Evolutionary conservation across 2,797 vertebrate species (phyloP), one percentile per base, ranked within the genome.

Genomic region (Xiphorhynchus erythropygius): DNA sequence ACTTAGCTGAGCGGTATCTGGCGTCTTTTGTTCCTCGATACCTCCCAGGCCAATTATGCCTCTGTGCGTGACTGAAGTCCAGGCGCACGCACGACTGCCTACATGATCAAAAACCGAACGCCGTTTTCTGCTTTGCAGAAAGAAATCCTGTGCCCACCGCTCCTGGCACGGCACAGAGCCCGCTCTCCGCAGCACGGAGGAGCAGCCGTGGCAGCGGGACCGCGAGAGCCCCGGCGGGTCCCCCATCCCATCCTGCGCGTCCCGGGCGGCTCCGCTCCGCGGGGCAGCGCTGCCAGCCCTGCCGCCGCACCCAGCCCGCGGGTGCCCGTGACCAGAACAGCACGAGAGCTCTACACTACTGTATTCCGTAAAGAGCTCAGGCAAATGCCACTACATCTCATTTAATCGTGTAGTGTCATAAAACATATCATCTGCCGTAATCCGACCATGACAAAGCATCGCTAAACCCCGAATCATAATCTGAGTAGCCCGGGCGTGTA

Each of bases 371-470:
- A 23, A 33, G 56, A 56, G 52, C 13, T 46, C 35, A 1, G 64
- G 64, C 74, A 52, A 46, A 46, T 35, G 76, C 60, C 53, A 19
- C 52, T 19, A 5, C 64, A 11, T 50, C 79, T 80, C 64, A 8
- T 50, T 60, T 91, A 80, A 77, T 39, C 71, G 62, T 4, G 18
- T 7, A 44, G 50, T 17, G 64, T 60, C 49, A 85, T 80, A 87
- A 87, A 79, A 89, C 28, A 23, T 49, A 46, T 86, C 73, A 33
- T 63, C 89, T 73, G 67, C 65, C 18, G 55, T 83, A 76, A 89
- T 84, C 85, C 70, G 33, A 13, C 70, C 67, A 6, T 67, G 83
- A 75, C 80, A 94, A 94, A 73, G 71, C 79, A 70, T 19, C 11
- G 60, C 13, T 56, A 44, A 84, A 84, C 42, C 27, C 79, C 84